Percentiles rank a stretch among this genome's conserved stretches.
phyloP scores from a whole-genome alignment of 2,113 vertebrate species.

The Anser brachyrhynchus region DNA sequence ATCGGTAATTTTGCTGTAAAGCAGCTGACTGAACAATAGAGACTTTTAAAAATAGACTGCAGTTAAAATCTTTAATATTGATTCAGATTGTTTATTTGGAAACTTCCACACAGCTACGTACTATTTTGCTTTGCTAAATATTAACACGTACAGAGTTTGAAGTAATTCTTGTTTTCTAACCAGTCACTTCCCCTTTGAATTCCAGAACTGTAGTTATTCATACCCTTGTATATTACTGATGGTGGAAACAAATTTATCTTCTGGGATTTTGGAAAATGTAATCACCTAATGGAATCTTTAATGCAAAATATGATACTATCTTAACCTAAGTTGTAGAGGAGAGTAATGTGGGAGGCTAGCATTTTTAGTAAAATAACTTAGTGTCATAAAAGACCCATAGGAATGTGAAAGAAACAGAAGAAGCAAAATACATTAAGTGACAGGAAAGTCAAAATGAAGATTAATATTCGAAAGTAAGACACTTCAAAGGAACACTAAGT shows the following conservation, averaged over 20 bases:
- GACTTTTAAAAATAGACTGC: neutral
- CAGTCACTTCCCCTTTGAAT: neutral
- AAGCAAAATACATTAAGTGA: neutral
- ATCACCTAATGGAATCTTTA: neutral
- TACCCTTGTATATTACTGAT: neutral
- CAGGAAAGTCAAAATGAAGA: neutral
- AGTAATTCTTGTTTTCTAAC: neutral
- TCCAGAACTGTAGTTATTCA: neutral
- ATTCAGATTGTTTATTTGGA: slow-evolving; percentile 3
- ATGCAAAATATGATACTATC: neutral
- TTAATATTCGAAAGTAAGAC: neutral
- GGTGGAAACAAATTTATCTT: neutral
- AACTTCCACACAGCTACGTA: neutral
- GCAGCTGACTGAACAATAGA: neutral
- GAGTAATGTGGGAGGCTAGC: neutral
- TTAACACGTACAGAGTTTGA: neutral
- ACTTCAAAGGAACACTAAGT: neutral
- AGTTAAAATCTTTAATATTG: neutral
- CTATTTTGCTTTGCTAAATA: neutral
- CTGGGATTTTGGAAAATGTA: neutral
- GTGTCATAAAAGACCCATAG: neutral
- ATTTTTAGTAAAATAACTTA: neutral
- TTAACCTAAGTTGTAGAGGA: neutral
- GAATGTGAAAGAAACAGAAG: neutral
- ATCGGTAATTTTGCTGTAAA: slow-evolving; percentile 12